Conservation (phyloP, 2,113 vertebrate genomes). For the Brienomyrus longianalis region DNA sequence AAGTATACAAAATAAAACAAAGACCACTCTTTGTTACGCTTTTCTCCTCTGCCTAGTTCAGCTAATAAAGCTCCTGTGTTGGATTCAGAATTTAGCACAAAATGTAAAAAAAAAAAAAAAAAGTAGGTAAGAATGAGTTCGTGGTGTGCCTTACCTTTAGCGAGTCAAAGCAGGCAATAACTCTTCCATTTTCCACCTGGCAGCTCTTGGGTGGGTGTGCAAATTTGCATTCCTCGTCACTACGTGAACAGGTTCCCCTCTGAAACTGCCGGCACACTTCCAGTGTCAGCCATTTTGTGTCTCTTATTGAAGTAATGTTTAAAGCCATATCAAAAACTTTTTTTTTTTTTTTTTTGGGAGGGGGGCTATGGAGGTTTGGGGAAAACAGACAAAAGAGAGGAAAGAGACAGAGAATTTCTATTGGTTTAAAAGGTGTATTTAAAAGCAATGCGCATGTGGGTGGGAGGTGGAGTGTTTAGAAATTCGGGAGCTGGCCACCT, state of each 20-base stretch:
- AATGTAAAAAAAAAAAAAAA: not conserved
- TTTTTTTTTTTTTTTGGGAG: not conserved
- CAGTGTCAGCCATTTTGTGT: conserved; percentile 98
- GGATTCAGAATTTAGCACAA: not conserved
- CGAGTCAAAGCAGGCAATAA: conserved; percentile 98
- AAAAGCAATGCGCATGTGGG: not conserved
- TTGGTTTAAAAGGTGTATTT: conserved; percentile 13
- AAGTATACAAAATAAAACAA: not conserved
- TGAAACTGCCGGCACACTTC: conserved; percentile 99
- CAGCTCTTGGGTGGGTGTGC: conserved; percentile 98
- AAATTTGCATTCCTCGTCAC: conserved; percentile 99
- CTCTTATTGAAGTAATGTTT: conserved; percentile 90
- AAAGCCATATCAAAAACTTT: conserved; percentile 76
- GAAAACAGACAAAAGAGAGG: not conserved
- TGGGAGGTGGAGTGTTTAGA: not conserved
- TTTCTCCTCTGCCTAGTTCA: not conserved
- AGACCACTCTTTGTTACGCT: not conserved
- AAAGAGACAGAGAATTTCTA: not conserved
- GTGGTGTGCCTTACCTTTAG: conserved; percentile 83
- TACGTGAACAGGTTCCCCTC: conserved; percentile 94
- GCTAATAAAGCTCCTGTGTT: not conserved
- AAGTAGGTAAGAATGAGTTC: not conserved
- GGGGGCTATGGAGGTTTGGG: not conserved
- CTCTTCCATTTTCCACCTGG: conserved; percentile 97
- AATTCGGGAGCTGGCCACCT: not conserved